Conservation (phyloP, 2,888 invertebrate species). For the Amiota communis region DNA sequence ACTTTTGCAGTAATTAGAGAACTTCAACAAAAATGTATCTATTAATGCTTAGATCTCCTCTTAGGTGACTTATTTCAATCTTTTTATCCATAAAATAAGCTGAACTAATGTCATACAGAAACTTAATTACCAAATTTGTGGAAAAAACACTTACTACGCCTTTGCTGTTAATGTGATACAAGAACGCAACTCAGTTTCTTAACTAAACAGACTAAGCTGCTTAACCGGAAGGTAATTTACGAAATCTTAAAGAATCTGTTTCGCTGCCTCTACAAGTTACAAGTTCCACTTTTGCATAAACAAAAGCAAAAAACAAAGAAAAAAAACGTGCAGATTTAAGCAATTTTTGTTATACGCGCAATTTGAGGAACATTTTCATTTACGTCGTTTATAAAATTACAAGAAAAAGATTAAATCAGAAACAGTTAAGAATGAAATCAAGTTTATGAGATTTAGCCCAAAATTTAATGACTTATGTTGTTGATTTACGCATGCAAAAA, state of each 20-base stretch:
- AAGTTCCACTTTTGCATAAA: neutral
- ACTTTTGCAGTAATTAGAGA: too few species aligned
- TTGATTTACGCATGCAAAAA: neutral
- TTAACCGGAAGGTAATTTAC: neutral
- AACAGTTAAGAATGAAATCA: neutral
- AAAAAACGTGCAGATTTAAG: neutral
- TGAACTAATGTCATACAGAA: too few species aligned
- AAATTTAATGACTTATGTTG: neutral
- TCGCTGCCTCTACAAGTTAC: neutral
- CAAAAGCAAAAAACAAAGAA: neutral
- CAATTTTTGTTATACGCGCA: neutral
- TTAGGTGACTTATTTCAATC: too few species aligned
- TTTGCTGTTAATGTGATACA: too few species aligned
- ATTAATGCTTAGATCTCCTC: too few species aligned
- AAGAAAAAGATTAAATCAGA: constrained; percentile 23
- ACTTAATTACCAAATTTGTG: too few species aligned
- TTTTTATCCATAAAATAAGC: too few species aligned
- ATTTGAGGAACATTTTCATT: neutral
- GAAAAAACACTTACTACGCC: too few species aligned
- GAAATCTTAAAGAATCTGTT: constrained; percentile 16
- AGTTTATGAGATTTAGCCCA: neutral
- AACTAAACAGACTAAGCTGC: neutral
- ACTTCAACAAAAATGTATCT: too few species aligned
- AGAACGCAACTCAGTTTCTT: neutral
- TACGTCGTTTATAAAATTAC: constrained; percentile 12